Percentiles rank a stretch among this genome's conserved stretches.
These are phyloP conservation scores for Mastomys natalensis DNA, from an alignment of 2,113 vertebrate genomes.

Conservation along the genomic window DNA sequence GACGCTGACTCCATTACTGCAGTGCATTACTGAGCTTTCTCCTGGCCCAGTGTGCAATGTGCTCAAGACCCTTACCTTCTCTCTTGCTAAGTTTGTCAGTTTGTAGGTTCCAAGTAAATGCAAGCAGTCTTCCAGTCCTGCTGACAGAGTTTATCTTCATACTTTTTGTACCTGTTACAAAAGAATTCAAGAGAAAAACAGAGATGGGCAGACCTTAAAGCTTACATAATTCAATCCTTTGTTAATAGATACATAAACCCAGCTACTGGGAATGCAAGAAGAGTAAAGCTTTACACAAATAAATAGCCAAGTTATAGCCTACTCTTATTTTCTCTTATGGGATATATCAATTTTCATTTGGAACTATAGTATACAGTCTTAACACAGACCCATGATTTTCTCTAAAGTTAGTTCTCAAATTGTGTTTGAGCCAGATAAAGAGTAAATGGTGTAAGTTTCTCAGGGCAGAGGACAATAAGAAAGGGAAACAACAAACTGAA, in stretches of 20 bases:
- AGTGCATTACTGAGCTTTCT: neutral
- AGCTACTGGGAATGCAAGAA: constrained; percentile 38
- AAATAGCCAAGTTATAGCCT: constrained; percentile 44
- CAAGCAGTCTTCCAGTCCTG: neutral
- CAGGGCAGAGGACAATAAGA: constrained; percentile 4
- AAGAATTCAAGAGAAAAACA: constrained; percentile 37
- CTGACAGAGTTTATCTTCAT: neutral
- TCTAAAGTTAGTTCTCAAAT: constrained; percentile 44
- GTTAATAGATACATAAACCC: neutral
- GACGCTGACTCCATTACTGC: neutral
- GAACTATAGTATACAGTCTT: constrained; percentile 17
- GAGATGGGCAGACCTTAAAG: constrained; percentile 25
- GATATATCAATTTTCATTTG: constrained; percentile 61
- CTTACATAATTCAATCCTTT: constrained; percentile 23
- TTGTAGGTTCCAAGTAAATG: neutral
- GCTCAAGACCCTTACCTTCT: neutral
- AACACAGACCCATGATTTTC: constrained; percentile 38
- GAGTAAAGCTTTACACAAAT: constrained; percentile 37
- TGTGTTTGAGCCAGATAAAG: constrained; percentile 50
- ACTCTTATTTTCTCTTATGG: constrained; percentile 35
- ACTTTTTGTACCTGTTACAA: constrained; percentile 22
- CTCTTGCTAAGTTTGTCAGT: neutral
- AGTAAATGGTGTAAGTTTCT: constrained; percentile 58
- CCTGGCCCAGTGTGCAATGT: neutral
- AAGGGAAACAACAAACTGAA: constrained; percentile 7